phyloP scores from a whole-genome alignment of 2,113 vertebrate genomes.

The Gobio gobio region DNA sequence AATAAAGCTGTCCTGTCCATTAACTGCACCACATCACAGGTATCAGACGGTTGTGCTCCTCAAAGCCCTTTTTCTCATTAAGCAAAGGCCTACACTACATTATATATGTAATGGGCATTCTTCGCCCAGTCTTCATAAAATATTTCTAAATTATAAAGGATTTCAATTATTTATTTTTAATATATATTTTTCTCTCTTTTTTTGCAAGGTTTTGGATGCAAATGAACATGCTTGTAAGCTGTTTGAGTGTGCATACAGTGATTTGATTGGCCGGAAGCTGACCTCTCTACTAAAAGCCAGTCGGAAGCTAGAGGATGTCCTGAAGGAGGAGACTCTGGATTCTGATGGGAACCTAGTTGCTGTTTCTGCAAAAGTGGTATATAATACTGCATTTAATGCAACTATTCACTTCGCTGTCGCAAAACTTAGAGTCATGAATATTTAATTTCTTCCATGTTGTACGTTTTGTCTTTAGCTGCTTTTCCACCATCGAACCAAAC shows the following conservation, averaged over 20 bases:
- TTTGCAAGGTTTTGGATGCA: conserved; percentile 84
- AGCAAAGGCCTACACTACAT: background rate
- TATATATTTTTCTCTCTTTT: background rate
- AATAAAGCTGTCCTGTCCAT: conserved; percentile 84
- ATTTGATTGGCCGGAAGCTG: conserved; percentile 84
- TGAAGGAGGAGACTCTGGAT: conserved; percentile 77
- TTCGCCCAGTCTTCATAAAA: background rate
- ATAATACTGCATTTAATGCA: conserved; percentile 24
- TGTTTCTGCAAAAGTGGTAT: conserved; percentile 87
- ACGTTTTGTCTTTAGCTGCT: background rate
- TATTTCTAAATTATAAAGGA: background rate
- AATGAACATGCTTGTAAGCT: conserved; percentile 86
- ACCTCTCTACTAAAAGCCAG: conserved; percentile 78
- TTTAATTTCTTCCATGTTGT: background rate
- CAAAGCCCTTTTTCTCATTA: background rate
- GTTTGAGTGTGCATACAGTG: conserved; percentile 79
- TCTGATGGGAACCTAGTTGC: conserved; percentile 68
- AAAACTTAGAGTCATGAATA: background rate
- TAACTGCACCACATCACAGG: conserved; percentile 81
- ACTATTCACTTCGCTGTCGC: background rate
- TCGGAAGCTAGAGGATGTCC: conserved; percentile 74
- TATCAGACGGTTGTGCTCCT: conserved; percentile 35
- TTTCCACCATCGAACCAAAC: background rate
- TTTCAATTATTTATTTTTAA: background rate
- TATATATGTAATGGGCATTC: background rate